Conservation (phyloP, 2,797 vertebrate species). For the Dryobates pubescens region DNA sequence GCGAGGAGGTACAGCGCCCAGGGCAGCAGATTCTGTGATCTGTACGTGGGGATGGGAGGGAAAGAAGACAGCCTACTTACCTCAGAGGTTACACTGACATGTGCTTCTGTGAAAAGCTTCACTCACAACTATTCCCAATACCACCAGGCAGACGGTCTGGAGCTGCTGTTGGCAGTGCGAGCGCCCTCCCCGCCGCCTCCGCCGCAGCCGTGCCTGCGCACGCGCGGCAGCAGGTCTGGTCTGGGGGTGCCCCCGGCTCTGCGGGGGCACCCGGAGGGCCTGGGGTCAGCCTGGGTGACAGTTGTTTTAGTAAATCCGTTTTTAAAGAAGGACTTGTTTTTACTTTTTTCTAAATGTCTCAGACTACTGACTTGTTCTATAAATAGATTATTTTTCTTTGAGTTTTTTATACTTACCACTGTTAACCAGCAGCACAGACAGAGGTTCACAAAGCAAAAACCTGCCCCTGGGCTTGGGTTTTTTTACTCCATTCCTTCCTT, state of each 20-base stretch:
- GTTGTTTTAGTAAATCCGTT: constrained; percentile 84
- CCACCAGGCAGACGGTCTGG: constrained; percentile 66
- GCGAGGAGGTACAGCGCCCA: constrained; percentile 53
- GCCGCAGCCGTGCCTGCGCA: constrained; percentile 47
- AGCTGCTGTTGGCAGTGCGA: constrained; percentile 51
- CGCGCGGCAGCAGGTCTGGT: constrained; percentile 56
- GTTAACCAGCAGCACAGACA: constrained; percentile 83
- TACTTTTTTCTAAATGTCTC: constrained; percentile 87
- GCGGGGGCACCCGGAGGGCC: constrained; percentile 68
- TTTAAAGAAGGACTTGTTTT: constrained; percentile 84
- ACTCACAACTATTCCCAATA: constrained; percentile 71
- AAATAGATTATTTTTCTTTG: constrained; percentile 86
- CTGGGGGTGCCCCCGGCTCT: constrained; percentile 61
- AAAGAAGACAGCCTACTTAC: constrained; percentile 63
- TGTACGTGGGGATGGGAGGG: constrained; percentile 55
- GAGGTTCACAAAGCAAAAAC: constrained; percentile 80
- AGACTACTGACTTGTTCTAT: constrained; percentile 88
- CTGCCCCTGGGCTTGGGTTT: constrained; percentile 79
- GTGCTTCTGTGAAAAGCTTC: constrained; percentile 73
- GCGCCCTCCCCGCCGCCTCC: constrained; percentile 62
- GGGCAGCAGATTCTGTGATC: constrained; percentile 51
- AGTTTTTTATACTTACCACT: constrained; percentile 84
- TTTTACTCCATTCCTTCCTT: constrained; percentile 79
- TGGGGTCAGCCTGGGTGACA: constrained; percentile 75
- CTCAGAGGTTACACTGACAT: constrained; percentile 71